A percentile compares a stretch with the other conserved stretches of the same genome.
Evolutionary conservation across 2,888 invertebrate species (phyloP).

Genomic region (Endotricha flammealis): DNA sequence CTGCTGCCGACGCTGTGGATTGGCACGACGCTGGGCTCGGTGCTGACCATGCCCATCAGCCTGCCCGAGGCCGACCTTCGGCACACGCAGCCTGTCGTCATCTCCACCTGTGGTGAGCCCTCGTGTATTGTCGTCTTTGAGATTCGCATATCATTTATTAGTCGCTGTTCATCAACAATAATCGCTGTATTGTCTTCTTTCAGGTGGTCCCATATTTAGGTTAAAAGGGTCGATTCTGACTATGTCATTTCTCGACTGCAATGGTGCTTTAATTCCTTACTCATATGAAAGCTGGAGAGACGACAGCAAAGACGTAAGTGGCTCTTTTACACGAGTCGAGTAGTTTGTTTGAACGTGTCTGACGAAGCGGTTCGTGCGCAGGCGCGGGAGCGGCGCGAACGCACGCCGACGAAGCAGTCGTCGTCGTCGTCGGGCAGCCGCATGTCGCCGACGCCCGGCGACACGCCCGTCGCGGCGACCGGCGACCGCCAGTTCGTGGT

Average conservation of each 20-base stretch:
- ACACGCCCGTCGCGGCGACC: slow-evolving; percentile 47
- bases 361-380: slow-evolving; percentile 20
- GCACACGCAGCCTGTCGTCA: slow-evolving; percentile 90
- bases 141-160: not conserved
- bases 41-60: slow-evolving; percentile 93
- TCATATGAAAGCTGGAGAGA: slow-evolving; percentile 96
- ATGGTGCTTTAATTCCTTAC: slow-evolving; percentile 93
- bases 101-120: slow-evolving; percentile 93
- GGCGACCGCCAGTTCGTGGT: slow-evolving; percentile 95
- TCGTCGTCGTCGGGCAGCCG: slow-evolving; percentile 79
- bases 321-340: not conserved
- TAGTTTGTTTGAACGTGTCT: not conserved
- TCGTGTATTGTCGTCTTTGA: no score
- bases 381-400: slow-evolving; percentile 63
- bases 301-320: slow-evolving; percentile 83
- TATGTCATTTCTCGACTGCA: slow-evolving; percentile 97
- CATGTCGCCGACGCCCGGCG: slow-evolving; percentile 85
- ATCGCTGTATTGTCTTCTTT: slow-evolving; percentile 27
- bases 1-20: slow-evolving; percentile 96
- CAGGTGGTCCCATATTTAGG: slow-evolving; percentile 97
- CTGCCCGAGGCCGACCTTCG: slow-evolving; percentile 88
- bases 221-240: slow-evolving; percentile 96
- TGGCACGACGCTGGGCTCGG: slow-evolving; percentile 97
- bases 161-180: slow-evolving; percentile 22
- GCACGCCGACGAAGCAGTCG: slow-evolving; percentile 81